Conservation (phyloP, 1,140 invertebrate genomes). For the Aphelenchoides fujianensis region DNA sequence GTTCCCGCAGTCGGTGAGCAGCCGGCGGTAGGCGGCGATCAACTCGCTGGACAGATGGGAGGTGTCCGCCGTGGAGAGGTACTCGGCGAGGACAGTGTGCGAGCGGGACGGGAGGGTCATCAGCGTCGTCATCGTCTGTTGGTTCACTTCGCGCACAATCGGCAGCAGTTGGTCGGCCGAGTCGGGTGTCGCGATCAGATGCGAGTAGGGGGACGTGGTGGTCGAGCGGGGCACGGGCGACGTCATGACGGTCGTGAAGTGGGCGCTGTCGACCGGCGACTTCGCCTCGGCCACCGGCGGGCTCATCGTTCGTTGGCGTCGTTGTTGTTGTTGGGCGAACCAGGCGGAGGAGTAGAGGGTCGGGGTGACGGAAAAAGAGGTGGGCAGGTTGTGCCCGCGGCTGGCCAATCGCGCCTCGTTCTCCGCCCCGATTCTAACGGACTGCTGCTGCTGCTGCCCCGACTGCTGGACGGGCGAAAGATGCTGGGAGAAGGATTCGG, state of each 20-base stretch:
- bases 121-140: constrained; percentile 12
- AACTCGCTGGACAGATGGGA: constrained; percentile 13
- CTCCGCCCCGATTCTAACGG: not conserved
- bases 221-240: not conserved
- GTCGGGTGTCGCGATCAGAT: not conserved
- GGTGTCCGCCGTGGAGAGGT: constrained; percentile 5
- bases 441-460: not conserved
- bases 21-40: constrained; percentile 2
- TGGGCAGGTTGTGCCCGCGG: not conserved
- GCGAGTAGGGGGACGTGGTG: constrained; percentile 11
- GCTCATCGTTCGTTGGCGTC: not conserved
- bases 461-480: not conserved
- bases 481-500: not conserved
- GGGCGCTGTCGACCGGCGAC: not conserved
- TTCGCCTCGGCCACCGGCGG: not conserved
- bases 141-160: constrained; percentile 19
- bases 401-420: not conserved
- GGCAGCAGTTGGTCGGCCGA: constrained; percentile 10
- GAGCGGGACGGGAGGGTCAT: constrained; percentile 19
- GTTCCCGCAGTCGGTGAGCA: not conserved
- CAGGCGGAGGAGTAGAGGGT: not conserved
- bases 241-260: not conserved
- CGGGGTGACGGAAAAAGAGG: not conserved
- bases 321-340: constrained; percentile 3
- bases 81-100: constrained; percentile 22